Conservation (phyloP, 2,113 vertebrate genomes). For the Dicaeum eximium region DNA sequence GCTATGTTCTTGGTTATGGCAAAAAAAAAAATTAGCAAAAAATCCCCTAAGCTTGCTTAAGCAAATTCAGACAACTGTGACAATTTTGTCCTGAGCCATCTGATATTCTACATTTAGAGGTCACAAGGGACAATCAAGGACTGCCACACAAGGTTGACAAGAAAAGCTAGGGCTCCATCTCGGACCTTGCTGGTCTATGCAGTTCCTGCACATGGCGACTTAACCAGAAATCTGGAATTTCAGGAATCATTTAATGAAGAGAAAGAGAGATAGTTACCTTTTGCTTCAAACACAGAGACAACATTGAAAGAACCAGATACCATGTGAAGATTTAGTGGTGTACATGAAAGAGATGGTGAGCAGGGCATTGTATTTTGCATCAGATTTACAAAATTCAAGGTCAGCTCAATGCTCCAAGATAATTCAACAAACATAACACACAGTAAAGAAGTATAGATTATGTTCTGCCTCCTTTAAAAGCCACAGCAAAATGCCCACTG, state of each 20-base stretch:
- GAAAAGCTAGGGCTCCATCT: background rate
- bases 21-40: background rate
- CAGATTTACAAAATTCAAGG: background rate
- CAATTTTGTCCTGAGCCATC: background rate
- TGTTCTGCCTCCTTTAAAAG: background rate
- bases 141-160: background rate
- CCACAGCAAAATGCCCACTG: background rate
- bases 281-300: background rate
- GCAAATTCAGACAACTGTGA: background rate
- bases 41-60: background rate
- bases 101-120: background rate
- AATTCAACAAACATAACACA: background rate
- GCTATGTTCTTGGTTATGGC: background rate
- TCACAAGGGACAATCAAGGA: background rate
- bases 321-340: background rate
- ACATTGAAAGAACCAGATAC: background rate
- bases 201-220: background rate
- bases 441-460: background rate
- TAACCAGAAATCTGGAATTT: background rate
- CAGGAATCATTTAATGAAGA: background rate
- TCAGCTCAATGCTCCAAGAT: background rate
- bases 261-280: background rate
- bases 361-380: background rate
- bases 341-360: background rate
- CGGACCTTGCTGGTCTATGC: accelerated